These are phyloP conservation scores for Bembecia ichneumoniformis DNA, from an alignment of 2,888 invertebrate species.

Conservation along the genomic window DNA sequence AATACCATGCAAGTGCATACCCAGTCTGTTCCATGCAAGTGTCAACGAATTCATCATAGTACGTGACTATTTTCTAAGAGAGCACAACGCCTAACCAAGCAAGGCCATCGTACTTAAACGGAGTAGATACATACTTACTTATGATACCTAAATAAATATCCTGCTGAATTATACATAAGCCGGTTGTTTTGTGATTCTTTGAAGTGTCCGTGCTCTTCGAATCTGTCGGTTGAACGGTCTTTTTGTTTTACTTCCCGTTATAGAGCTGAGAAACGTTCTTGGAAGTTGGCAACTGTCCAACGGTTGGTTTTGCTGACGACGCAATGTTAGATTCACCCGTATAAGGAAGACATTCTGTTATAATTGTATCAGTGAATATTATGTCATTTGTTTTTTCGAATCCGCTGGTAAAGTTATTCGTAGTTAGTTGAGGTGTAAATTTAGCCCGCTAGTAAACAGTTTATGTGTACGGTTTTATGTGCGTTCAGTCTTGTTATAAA, in stretches of 20 bases:
- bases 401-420: no score
- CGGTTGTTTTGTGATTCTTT: constrained; percentile 19
- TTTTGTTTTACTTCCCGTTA: constrained; percentile 23
- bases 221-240: constrained; percentile 24
- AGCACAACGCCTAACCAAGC: constrained; percentile 31
- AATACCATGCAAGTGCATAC: no score
- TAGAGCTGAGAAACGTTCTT: constrained; percentile 31
- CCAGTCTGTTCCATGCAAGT: not conserved
- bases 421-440: no score
- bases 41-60: constrained; percentile 14
- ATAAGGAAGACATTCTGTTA: not conserved
- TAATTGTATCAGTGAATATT: not conserved
- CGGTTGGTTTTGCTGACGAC: constrained; percentile 18
- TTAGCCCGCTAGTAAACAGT: no score
- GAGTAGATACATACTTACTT: constrained; percentile 10
- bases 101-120: constrained; percentile 29
- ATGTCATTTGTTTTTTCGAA: not conserved
- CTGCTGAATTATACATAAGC: constrained; percentile 41
- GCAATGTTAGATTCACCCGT: not conserved
- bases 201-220: constrained; percentile 26
- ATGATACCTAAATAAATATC: constrained; percentile 19
- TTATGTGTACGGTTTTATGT: no score
- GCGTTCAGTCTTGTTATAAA: no score
- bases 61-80: constrained; percentile 36
- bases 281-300: constrained; percentile 47